A percentile compares a stretch with the other conserved stretches of the same genome.
phyloP scores from a whole-genome alignment of 2,797 vertebrate species.

The Psittacula derbiana region DNA sequence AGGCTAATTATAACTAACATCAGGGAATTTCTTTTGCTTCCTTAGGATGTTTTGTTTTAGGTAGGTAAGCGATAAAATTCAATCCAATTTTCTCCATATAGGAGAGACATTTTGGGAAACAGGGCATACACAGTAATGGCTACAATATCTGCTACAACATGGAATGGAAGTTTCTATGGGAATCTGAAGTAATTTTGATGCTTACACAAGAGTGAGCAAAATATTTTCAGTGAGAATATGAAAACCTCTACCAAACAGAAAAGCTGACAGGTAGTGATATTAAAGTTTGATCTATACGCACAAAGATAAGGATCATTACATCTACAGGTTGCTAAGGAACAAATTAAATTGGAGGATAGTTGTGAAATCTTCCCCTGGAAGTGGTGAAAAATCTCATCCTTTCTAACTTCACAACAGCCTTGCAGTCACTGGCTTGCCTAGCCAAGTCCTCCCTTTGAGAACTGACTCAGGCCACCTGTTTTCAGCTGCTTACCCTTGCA shows the following conservation, averaged over 20 bases:
- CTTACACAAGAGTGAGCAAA: background rate
- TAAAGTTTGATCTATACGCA: background rate
- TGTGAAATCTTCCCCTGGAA: background rate
- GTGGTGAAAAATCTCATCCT: background rate
- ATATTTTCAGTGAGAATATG: slow-evolving; percentile 18
- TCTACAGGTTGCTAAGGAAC: slow-evolving; percentile 9
- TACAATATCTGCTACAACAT: background rate
- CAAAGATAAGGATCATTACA: slow-evolving; percentile 17
- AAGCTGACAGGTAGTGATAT: slow-evolving; percentile 6
- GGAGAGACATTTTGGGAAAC: background rate
- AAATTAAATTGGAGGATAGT: background rate
- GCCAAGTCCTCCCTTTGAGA: background rate
- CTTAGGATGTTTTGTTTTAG: background rate
- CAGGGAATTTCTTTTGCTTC: background rate
- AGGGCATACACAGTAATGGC: background rate
- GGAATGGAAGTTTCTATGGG: background rate
- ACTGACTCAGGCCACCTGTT: background rate
- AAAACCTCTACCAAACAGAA: slow-evolving; percentile 1
- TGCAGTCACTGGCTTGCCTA: background rate
- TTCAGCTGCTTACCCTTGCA: background rate
- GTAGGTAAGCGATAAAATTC: background rate
- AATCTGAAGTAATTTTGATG: slow-evolving; percentile 1
- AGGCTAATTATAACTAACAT: background rate
- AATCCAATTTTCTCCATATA: background rate
- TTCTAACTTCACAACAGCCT: background rate